These are phyloP conservation scores for Porites rus DNA, from an alignment of 92 coral and sea anemone genomes.

Conservation along the genomic window DNA sequence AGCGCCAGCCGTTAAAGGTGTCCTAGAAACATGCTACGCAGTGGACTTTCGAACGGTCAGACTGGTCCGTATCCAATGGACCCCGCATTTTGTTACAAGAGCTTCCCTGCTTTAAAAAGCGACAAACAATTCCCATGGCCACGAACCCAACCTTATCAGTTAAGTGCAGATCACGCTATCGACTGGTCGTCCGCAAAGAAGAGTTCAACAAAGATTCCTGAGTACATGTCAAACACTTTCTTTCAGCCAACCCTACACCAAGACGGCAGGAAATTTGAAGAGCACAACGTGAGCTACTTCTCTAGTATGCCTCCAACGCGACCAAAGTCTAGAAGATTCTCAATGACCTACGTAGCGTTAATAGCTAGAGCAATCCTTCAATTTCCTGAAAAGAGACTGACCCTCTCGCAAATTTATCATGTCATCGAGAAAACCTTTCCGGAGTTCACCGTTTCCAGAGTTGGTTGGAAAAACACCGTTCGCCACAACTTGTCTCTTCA, in stretches of 20 bases:
- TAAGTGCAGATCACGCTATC: background rate
- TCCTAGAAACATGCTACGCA: background rate
- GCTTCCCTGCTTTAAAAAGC: background rate
- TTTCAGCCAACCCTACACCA: background rate
- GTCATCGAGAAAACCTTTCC: slow-evolving; percentile 75
- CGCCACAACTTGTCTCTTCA: slow-evolving; percentile 92
- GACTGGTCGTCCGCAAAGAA: background rate
- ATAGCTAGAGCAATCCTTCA: slow-evolving; percentile 82
- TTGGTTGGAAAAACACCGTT: slow-evolving; percentile 97
- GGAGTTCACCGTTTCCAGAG: slow-evolving; percentile 72
- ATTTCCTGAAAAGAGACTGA: slow-evolving; percentile 65
- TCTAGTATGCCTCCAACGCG: slow-evolving; percentile 11
- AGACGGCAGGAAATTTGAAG: slow-evolving; percentile 3
- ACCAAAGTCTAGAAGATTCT: slow-evolving; percentile 38
- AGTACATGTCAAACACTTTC: background rate
- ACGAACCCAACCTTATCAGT: background rate
- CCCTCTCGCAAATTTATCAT: slow-evolving; percentile 80
- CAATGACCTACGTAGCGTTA: slow-evolving; percentile 83
- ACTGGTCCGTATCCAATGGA: background rate
- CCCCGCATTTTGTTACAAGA: slow-evolving; percentile 18
- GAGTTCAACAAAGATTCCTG: slow-evolving; percentile 17
- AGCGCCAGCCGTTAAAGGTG: background rate
- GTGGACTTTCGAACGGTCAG: background rate
- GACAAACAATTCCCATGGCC: background rate
- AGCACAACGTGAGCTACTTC: background rate